These are phyloP conservation scores for Zygaena filipendulae DNA, from an alignment of 2,888 invertebrate species.

Conservation along the genomic window DNA sequence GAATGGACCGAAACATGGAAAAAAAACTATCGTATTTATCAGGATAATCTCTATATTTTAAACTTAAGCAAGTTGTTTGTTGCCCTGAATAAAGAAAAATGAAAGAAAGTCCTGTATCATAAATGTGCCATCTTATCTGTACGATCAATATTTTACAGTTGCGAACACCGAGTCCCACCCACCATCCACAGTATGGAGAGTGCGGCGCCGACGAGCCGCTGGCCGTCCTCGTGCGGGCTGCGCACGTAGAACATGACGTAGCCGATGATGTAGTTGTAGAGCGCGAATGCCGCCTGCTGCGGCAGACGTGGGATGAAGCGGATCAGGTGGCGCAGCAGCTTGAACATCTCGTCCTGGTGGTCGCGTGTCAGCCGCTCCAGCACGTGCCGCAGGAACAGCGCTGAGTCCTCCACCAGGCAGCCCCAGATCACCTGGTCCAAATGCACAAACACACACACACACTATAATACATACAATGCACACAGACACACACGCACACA, in stretches of 20 bases:
- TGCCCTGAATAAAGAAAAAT: too few relatives aligned
- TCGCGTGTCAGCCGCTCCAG: constrained; percentile 94
- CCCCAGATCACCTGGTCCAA: constrained; percentile 89
- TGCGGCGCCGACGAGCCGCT: constrained; percentile 94
- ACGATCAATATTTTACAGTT: too few relatives aligned
- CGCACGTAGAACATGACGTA: constrained; percentile 99
- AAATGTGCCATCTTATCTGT: too few relatives aligned
- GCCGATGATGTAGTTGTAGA: constrained; percentile 99
- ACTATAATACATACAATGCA: neutral
- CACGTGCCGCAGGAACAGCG: constrained; percentile 94
- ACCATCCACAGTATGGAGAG: constrained; percentile 97
- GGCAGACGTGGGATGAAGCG: constrained; percentile 93
- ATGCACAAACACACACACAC: too few relatives aligned
- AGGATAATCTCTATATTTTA: too few relatives aligned
- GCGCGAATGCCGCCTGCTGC: constrained; percentile 96
- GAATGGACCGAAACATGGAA: too few relatives aligned
- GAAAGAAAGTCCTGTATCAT: too few relatives aligned
- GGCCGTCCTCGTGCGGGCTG: constrained; percentile 95
- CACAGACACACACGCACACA: too few relatives aligned
- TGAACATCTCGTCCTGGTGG: constrained; percentile 94
- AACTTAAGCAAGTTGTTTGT: too few relatives aligned
- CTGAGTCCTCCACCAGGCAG: constrained; percentile 97
- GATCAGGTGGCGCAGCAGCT: constrained; percentile 89
- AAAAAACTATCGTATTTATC: too few relatives aligned
- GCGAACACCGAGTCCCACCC: too few relatives aligned